Evolutionary conservation across 2,888 invertebrate genomes (phyloP), one percentile per base, ranked within the genome.

Genomic region (Drosophila antonietae): DNA sequence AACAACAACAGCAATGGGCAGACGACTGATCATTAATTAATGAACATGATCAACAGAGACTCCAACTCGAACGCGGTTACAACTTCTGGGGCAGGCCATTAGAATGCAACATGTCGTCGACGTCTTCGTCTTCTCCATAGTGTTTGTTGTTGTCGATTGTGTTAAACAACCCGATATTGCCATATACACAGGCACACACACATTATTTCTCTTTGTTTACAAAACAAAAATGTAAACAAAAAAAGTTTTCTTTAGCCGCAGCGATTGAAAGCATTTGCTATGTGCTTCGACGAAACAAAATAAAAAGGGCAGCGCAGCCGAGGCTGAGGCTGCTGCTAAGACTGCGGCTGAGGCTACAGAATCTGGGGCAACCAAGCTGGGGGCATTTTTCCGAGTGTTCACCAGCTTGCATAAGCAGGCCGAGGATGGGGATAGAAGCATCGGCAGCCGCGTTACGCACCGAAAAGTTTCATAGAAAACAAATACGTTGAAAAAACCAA

Each of bases 41-140:
- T 89, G 89, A 75, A 88, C 86, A 88, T 88, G 89, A 89, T 86
- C 88, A 89, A 80, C 70, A 61, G 62, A 65, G 65, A 61, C 68
- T 63, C 57, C 62, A 66, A 58, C 65, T 58, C 65, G 53, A 66
- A 58, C 65, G 55, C 65, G 53, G 44, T 33, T 33, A 72, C 76
- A 66, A 79, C 77, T 85, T 88, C 73, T 73, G 81, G 66, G 55
- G 68, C 72, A 75, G 72, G 62, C 80, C 76, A 89, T 88, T 86
- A 88, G 89, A 89, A 88, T 88, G 88, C 85, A 89, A 84, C 83
- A 82, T 89, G 88, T 89, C 89, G 85, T 88, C 89, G 85, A 81
- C 63, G 70, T 73, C 62, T 68, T 72, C 55, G 41, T 41, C 55
- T 15, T 18, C 41, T 8, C 41, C 68, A 20, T 47, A 52, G 66